Evolutionary conservation across 64 coral and sea anemone species (phyloP), one percentile per base, ranked within the genome.

Genomic region (Platygyra sinensis): DNA sequence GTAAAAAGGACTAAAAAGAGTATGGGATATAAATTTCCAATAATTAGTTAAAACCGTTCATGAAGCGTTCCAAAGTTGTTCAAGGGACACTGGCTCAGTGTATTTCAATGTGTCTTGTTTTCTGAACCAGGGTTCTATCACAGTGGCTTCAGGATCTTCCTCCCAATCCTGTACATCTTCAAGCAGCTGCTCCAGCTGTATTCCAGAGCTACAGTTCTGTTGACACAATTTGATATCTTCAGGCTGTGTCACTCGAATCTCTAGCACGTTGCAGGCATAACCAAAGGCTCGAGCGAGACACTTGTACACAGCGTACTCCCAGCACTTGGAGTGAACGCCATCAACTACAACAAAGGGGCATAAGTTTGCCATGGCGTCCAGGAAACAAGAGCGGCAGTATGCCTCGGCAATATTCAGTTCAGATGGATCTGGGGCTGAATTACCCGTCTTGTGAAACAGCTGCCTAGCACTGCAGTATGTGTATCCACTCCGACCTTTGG

Each of bases 361-460:
- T n/a, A 60, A 83, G 31, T 83, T 91, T n/a, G 46, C 75, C 17
- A 97, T 55, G 4, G 91, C 92, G 15, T 94, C 91, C 50, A 97
- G 73, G 51, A 87, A 93, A 22, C 82, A 75, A 17, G 83, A 90
- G 67, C 88, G 79, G 62, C 91, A 87, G 71, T 93, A 97, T 5
- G 92, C 92, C 39, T 97, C 95, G 10, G 95, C 92, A 54, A 97
- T 97, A 64, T 89, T 94, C 28, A 94, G 61, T 29, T 97, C 95
- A 30, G 83, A 67, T 60, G 76, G 74, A 71, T 97, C 92, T 31
- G 71, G 69, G 59, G 67, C 42, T 19, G 57, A 83, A 89, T 80
- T 82, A 11, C 84, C 88, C 11, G 88, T 51, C 82, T 83, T 97
- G 42, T 97, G 87, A 31, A 97, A 97, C 29, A 97, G 52, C 82